Evolutionary conservation across 2,113 vertebrate genomes (phyloP).

Genomic region (Puffinus mauretanicus): DNA sequence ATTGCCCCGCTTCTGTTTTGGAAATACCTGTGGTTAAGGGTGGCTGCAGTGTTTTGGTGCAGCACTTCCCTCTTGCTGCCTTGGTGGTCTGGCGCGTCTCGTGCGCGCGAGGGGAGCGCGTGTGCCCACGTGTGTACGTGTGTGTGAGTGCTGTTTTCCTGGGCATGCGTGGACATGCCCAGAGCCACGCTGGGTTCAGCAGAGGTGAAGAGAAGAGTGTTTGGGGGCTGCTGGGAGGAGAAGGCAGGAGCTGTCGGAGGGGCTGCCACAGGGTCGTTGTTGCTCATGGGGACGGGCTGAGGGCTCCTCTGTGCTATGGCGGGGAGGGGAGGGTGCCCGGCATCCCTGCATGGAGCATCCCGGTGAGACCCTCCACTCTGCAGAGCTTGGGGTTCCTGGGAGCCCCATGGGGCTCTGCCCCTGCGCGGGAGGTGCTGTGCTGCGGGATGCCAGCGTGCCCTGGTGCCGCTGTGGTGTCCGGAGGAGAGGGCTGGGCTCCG

Average conservation of each 20-base stretch:
- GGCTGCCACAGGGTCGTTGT: not conserved
- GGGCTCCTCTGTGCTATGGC: fast-evolving
- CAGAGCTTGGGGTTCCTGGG: not conserved
- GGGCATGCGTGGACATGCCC: not conserved
- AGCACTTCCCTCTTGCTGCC: not conserved
- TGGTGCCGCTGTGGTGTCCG: fast-evolving
- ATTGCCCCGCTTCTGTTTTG: not conserved
- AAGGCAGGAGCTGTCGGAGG: not conserved
- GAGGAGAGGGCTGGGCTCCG: not conserved
- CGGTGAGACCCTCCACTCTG: fast-evolving
- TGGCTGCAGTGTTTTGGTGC: not conserved
- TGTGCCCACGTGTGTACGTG: not conserved
- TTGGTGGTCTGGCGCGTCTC: not conserved
- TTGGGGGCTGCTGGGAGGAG: not conserved
- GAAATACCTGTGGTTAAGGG: not conserved
- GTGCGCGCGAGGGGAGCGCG: fast-evolving
- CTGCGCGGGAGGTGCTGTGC: fast-evolving
- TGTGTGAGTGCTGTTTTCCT: not conserved
- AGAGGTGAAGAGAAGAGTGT: not conserved
- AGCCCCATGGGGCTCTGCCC: not conserved
- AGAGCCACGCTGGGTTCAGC: not conserved
- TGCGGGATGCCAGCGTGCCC: not conserved
- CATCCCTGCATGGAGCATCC: fast-evolving
- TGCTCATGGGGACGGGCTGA: fast-evolving
- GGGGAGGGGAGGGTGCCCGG: fast-evolving